These are phyloP conservation scores for Lysiphlebus fabarum DNA, from an alignment of 1,140 invertebrate species.

Conservation along the genomic window DNA sequence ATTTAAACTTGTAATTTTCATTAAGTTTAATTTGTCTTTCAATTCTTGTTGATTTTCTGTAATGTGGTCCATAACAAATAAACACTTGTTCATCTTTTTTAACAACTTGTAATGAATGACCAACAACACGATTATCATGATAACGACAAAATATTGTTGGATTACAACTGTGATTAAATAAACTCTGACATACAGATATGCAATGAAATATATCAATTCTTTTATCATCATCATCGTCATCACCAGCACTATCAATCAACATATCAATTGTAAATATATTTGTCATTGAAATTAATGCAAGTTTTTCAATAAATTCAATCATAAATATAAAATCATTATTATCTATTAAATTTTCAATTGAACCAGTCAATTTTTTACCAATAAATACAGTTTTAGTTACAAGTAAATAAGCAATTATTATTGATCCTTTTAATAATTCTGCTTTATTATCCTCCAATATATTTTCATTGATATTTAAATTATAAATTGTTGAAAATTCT, in stretches of 20 bases:
- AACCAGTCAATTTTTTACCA: not conserved
- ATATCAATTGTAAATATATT: not conserved
- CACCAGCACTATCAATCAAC: not conserved
- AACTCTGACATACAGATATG: conserved; percentile 69
- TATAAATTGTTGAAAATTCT: conserved; percentile 61
- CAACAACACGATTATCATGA: not conserved
- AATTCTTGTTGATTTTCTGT: not conserved
- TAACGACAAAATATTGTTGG: conserved; percentile 59
- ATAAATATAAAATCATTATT: not conserved
- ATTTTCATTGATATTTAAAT: conserved; percentile 67
- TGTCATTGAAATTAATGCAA: not conserved
- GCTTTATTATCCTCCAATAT: conserved; percentile 63
- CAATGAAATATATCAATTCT: conserved; percentile 53
- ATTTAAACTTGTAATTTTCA: no score
- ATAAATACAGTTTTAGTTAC: not conserved
- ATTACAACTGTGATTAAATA: conserved; percentile 88
- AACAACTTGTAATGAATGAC: not conserved
- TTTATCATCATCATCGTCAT: not conserved
- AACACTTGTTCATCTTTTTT: conserved; percentile 9
- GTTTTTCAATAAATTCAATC: not conserved
- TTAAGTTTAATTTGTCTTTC: no score
- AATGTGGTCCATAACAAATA: not conserved
- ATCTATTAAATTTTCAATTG: not conserved
- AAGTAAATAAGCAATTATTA: conserved; percentile 24
- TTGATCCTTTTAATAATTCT: conserved; percentile 72